Base-by-base conservation (phyloP, 2,797 vertebrate species). In the Malurus splendens region DNA sequence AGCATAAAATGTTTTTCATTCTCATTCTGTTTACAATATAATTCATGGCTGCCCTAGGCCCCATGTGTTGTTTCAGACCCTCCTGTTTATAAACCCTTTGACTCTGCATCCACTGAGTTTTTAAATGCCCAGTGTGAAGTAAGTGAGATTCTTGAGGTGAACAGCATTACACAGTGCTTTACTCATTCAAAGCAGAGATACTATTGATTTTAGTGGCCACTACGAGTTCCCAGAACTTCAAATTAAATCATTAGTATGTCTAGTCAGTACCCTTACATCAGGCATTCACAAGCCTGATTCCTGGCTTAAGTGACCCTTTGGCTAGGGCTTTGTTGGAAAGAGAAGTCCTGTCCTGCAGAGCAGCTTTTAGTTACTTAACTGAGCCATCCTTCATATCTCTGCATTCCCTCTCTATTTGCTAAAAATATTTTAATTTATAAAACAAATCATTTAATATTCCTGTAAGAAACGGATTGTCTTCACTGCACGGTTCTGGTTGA, bases 221-320 rank as follows among this genome's bases (percentile, higher is more conserved):
- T 62, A 2, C 0, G 0, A 82, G 54, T n/a, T 17, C 57, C 78
- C 39, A 57, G 66, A 78, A 68, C 36, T 64, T 71, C 50, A 54
- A 1, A 71, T 50, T 52, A 60, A 52, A 47, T 52, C 20, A 17
- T 56, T 24, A 14, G 6, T 20, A 14, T 75, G 33, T 52, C 39
- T 50, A n/a, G 32, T 72, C 48, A 67, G 41, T 45, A 51, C 14
- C 67, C 42, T 74, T 15, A 24, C 0, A 0, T 27, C 36, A 42
- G 70, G 36, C 39, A 39, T 41, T 50, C 55, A 6, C 0, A 3
- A 60, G 23, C 8, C 28, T 3, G 0, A 14, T 33, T 44, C 36
- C 45, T 64, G 54, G 39, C 9, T 51, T n/a, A 66, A 66, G 14
- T 61, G 24, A 27, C 18, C 15, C 28, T 66, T 74, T 33, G 1